phyloP scores from a whole-genome alignment of 2,888 invertebrate species.

The Ormyrus rosae region DNA sequence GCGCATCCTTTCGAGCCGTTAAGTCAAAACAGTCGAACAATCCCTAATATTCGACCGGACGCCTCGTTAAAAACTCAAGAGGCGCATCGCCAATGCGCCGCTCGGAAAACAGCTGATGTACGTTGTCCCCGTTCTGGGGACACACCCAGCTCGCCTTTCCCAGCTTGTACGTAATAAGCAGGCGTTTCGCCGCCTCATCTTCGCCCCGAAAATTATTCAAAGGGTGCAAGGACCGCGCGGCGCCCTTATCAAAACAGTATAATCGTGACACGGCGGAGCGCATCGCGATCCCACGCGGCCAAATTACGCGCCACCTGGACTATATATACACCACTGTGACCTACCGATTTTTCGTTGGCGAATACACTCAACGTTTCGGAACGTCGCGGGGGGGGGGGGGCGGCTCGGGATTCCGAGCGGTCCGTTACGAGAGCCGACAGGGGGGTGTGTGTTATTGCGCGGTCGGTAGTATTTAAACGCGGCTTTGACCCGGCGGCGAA shows the following conservation, averaged over 20 bases:
- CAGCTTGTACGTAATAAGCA: slow-evolving; percentile 14
- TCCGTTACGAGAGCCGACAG: too few relatives aligned
- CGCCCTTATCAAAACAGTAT: slow-evolving; percentile 42
- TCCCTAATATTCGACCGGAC: slow-evolving; percentile 25
- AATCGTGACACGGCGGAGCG: neutral
- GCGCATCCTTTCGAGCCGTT: slow-evolving; percentile 35
- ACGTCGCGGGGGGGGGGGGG: too few relatives aligned
- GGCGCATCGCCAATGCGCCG: neutral
- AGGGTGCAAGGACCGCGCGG: neutral
- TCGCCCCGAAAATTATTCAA: slow-evolving; percentile 26
- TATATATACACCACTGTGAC: neutral
- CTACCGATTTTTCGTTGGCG: too few relatives aligned
- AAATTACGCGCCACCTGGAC: slow-evolving; percentile 8
- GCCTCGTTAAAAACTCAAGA: slow-evolving; percentile 26
- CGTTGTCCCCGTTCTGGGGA: slow-evolving; percentile 6
- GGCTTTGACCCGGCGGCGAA: too few relatives aligned
- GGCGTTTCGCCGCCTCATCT: slow-evolving; percentile 17
- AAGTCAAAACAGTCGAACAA: slow-evolving; percentile 31
- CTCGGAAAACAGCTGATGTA: slow-evolving; percentile 43
- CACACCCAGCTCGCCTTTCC: slow-evolving; percentile 35
- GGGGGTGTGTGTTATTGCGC: too few relatives aligned
- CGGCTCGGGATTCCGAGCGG: too few relatives aligned
- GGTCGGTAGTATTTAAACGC: too few relatives aligned
- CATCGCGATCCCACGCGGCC: slow-evolving; percentile 49
- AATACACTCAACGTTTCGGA: too few relatives aligned